Evolutionary conservation across 2,888 invertebrate species (phyloP).

Genomic region (Eupithecia subfuscata): DNA sequence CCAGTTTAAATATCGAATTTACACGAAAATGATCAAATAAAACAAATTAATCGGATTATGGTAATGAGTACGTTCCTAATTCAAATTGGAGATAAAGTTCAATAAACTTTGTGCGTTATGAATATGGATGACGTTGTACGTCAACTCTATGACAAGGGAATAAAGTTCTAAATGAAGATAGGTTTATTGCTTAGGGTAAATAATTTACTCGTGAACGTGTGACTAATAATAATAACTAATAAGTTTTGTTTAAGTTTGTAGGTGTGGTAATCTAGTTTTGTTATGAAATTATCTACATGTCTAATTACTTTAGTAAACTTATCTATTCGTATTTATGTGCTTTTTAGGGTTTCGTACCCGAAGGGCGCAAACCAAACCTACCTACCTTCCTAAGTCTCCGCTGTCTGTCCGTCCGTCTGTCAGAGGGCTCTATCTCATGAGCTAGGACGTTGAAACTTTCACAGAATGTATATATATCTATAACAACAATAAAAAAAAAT

Average conservation of each 20-base stretch:
- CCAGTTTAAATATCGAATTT: neutral
- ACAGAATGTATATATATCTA: too few relatives aligned
- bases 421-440: too few relatives aligned
- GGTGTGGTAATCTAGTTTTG: neutral
- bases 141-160: conserved; percentile 2
- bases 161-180: conserved; percentile 1
- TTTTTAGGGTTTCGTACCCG: too few relatives aligned
- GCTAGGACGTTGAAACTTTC: too few relatives aligned
- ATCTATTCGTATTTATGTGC: too few relatives aligned
- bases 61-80: conserved; percentile 3
- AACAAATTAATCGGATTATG: conserved; percentile 18
- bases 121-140: conserved; percentile 3
- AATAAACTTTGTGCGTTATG: conserved; percentile 4
- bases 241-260: neutral
- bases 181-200: neutral
- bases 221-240: neutral
- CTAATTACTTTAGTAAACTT: too few relatives aligned
- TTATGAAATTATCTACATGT: neutral
- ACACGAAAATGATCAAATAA: neutral
- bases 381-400: too few relatives aligned
- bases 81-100: conserved; percentile 6
- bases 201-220: neutral
- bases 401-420: too few relatives aligned
- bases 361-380: too few relatives aligned
- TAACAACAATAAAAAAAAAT: too few relatives aligned